Percentiles rank a stretch among this genome's conserved stretches.
Evolutionary conservation across 1,140 invertebrate species (phyloP).

Genomic region (Halesus radiatus): DNA sequence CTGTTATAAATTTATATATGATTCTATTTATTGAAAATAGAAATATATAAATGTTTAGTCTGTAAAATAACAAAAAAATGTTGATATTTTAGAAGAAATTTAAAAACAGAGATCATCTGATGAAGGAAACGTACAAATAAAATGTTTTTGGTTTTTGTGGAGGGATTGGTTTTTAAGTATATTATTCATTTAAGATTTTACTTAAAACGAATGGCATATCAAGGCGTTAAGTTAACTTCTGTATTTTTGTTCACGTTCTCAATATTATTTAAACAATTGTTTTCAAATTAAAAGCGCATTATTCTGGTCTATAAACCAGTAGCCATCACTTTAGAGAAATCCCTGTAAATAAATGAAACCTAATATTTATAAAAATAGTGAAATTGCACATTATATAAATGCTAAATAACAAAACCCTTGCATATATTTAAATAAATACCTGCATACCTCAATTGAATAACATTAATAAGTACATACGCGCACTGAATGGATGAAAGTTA

Average conservation of each 20-base stretch:
- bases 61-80: slow-evolving; percentile 32
- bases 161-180: slow-evolving; percentile 14
- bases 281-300: slow-evolving; percentile 7
- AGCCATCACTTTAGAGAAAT: slow-evolving; percentile 34
- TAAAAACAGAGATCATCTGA: slow-evolving; percentile 57
- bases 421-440: slow-evolving; percentile 56
- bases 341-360: slow-evolving; percentile 40
- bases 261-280: not conserved
- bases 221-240: not conserved
- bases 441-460: slow-evolving; percentile 55
- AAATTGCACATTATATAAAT: slow-evolving; percentile 52
- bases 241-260: not conserved
- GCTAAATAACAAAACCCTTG: slow-evolving; percentile 44
- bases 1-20: slow-evolving; percentile 54
- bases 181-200: slow-evolving; percentile 17
- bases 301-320: slow-evolving; percentile 3
- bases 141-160: slow-evolving; percentile 37
- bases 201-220: slow-evolving; percentile 29
- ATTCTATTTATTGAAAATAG: slow-evolving; percentile 49
- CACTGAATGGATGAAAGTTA: slow-evolving; percentile 30
- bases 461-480: slow-evolving; percentile 31
- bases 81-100: slow-evolving; percentile 51
- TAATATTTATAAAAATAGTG: slow-evolving; percentile 49
- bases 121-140: slow-evolving; percentile 56
- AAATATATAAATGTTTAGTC: slow-evolving; percentile 52